Base-by-base conservation (phyloP, 1,140 invertebrate species). In the Charaxes varanes region DNA sequence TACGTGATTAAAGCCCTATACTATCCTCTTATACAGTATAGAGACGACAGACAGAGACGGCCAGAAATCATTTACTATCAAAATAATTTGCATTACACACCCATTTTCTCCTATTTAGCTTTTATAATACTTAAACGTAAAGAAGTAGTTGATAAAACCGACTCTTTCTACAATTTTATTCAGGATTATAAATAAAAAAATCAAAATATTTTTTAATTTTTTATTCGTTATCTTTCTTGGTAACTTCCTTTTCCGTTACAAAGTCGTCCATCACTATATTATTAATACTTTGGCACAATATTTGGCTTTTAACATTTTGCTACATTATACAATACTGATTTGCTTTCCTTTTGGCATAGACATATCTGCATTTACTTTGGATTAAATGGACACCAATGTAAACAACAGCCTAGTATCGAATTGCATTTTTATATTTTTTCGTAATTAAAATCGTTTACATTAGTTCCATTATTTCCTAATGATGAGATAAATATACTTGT, bases 161-260 rank as follows among this genome's bases (percentile, higher is more conserved):
- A 12, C 13, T 30, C 3, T 15, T 6, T 14, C n/a, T 13, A 15
- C 13, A 2, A 3, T 7, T 30, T 13, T 4, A 7, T 14, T 30
- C 4, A 12, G 11, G 5, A 11, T 2, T 8, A 5, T n/a, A 49
- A 65, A 57, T 43, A 42, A 62, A 62, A 56, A 42, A 31, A 19
- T n/a, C 23, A 46, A 45, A 32, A 45, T 30, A 30, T 49, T 61
- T 70, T 65, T 46, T 50, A n/a, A 73, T 78, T 41, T 63, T 79
- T 76, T 79, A 79, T 76, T 79, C 53, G 63, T 69, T 70, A 65
- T 71, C 55, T 53, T 60, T 53, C 53, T 41, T 56, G 61, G 62
- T 68, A 68, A 71, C 62, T 63, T 50, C 49, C 44, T 49, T 51
- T 6, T 43, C 45, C 47, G 27, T 53, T 52, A 46, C 47, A 56